Evolutionary conservation across 2,113 vertebrate species (phyloP), one percentile per base, ranked within the genome.

Genomic region (Platysteira castanea): DNA sequence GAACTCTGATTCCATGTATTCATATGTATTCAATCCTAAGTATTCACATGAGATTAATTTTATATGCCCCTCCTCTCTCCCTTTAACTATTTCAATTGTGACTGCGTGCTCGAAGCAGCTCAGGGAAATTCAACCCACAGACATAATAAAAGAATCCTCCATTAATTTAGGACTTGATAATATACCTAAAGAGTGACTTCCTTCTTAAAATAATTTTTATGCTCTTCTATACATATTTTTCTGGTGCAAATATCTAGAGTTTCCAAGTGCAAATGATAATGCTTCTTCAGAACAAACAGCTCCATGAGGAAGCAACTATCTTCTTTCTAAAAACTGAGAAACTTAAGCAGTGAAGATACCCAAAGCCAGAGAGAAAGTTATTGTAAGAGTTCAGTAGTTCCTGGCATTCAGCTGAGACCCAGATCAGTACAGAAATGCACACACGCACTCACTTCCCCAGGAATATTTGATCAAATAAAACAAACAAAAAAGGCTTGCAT

Each of bases 401-500:
- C 76, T 84, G 93, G 80, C 86, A 95, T 91, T 95, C 84, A 92
- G 83, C 69, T 90, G 60, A 95, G 69, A 52, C 60, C 28, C 69
- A 79, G 80, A 90, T 81, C 87, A 86, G 92, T 56, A 94, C 75
- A 92, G 93, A 96, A 94, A 75, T 21, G 74, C 89, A 95, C 93
- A 89, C 93, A 93, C 19, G 69, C 88, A 64, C 85, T 93, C 93
- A 96, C 83, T 95, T 96, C 95, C 96, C 84, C 88, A 95, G 88
- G 90, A 95, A 96, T 96, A 96, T 86, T 94, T 90, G 92, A 94
- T 96, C 88, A 96, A 95, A 90, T 73, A 96, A 96, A 97, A 92
- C 65, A 95, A 95, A 96, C 95, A 97, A 68, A 93, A 84, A 78
- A 80, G 54, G 52, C 92, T 92, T 91, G 92, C 71, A 12, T 89